phyloP scores from a whole-genome alignment of 1,140 invertebrate species.

The Sarcophaga peregrina region DNA sequence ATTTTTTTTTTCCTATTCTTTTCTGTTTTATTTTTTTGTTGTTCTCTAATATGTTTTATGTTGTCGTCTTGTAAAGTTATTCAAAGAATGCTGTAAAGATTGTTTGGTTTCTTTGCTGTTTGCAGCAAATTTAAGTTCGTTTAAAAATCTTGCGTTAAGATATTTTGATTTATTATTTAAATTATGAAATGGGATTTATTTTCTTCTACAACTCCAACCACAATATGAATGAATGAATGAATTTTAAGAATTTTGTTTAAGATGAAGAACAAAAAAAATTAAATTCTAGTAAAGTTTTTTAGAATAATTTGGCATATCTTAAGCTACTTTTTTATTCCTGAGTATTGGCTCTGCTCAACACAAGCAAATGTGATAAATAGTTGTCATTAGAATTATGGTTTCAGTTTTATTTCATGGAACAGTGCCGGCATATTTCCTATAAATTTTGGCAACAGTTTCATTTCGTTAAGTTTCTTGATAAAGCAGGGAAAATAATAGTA shows the following conservation, averaged over 20 bases:
- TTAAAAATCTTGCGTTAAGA: not conserved
- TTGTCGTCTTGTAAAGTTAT: not conserved
- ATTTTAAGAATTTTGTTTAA: not conserved
- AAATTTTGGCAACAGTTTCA: too few relatives aligned
- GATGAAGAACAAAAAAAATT: too few relatives aligned
- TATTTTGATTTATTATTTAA: conserved; percentile 7
- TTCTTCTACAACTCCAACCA: not conserved
- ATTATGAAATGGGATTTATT: not conserved
- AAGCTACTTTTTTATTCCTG: not conserved
- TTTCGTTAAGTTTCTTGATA: too few relatives aligned
- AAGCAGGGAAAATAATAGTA: too few relatives aligned
- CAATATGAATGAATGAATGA: not conserved
- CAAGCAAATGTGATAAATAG: not conserved
- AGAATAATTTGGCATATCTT: too few relatives aligned
- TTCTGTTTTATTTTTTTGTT: not conserved
- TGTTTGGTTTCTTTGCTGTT: not conserved
- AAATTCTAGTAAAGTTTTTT: too few relatives aligned
- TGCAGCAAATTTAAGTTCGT: not conserved
- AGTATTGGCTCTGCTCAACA: not conserved
- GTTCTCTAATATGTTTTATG: not conserved
- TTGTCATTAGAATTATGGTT: not conserved
- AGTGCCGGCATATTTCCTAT: not conserved
- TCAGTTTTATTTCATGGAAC: not conserved
- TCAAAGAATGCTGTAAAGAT: not conserved
- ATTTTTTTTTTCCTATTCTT: too few relatives aligned